Evolutionary conservation across 2,113 vertebrate species (phyloP), one percentile per base, ranked within the genome.

Genomic region (Empidonax traillii): DNA sequence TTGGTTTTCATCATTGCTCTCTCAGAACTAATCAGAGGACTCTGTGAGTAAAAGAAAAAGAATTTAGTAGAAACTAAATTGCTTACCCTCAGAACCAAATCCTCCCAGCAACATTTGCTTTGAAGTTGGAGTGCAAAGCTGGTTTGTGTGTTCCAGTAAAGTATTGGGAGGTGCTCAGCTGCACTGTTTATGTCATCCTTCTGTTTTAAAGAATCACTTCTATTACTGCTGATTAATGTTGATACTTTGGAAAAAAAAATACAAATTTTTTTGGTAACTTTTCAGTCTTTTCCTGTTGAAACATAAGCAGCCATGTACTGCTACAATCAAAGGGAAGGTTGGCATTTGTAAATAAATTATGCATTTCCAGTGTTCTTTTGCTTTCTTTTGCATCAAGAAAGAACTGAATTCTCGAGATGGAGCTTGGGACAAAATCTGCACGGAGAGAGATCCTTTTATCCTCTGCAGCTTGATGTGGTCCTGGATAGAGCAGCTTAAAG

Each of bases 401-500:
- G 99, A 99, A 90, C 97, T 99, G 59, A 99, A 99, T 98, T 98
- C 98, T 95, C 98, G 95, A 94, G 99, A 99, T 78, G 99, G 99
- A 67, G 98, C 99, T 49, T 99, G 99, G 99, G 99, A 99, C 94
- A 98, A 98, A 94, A 97, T 99, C 95, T 98, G 98, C 81, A 85
- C 95, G 0, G 99, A 99, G 94, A 98, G 97, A 93, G 98, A 99
- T 95, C 99, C 99, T 83, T 98, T 98, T 91, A 98, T 99, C 78
- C 98, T 99, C 28, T 98, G 98, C 56, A 89, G 97, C 78, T 98
- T 99, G 84, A 99, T 99, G 99, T 99, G 99, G 99, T 99, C 99
- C 1, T 99, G 99, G 99, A 97, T 99, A 91, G 99, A 99, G 93
- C 99, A 99, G 96, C 98, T 99, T 53, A 99, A 98, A 93, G 99